A percentile compares a stretch with the other conserved stretches of the same genome.
Conservation (phyloP, 2,888 invertebrate species). For the Mesochorus sp. region DNA sequence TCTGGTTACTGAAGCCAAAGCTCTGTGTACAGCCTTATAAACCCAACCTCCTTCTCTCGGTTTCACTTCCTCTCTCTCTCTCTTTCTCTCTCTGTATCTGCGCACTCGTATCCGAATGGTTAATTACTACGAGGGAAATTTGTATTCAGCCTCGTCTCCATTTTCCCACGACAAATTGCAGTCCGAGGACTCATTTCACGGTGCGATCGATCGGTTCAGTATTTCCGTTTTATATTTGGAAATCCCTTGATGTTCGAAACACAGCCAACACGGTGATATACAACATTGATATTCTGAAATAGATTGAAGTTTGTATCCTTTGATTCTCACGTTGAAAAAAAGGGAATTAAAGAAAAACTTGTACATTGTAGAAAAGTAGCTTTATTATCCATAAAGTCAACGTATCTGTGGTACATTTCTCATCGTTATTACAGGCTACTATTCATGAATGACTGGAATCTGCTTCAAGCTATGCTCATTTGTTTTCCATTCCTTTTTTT, state of each 20-base stretch:
- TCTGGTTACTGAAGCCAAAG: constrained; percentile 49
- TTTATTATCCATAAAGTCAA: constrained; percentile 42
- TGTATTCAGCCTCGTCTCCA: constrained; percentile 72
- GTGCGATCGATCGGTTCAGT: constrained; percentile 46
- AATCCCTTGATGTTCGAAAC: background rate
- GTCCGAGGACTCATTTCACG: constrained; percentile 28
- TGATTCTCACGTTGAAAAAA: background rate
- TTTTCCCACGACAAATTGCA: constrained; percentile 69
- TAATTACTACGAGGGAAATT: constrained; percentile 77
- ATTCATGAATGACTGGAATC: constrained; percentile 43
- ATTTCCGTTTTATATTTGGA: constrained; percentile 6
- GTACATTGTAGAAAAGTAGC: no score
- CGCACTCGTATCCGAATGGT: constrained; percentile 66
- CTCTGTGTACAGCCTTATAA: constrained; percentile 45
- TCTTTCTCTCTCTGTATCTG: background rate
- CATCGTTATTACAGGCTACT: constrained; percentile 41
- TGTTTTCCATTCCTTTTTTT: constrained; percentile 64
- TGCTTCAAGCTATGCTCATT: constrained; percentile 75
- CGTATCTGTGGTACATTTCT: constrained; percentile 38
- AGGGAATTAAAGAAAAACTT: background rate
- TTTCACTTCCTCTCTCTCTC: background rate
- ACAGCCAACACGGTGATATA: background rate
- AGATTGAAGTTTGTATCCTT: background rate
- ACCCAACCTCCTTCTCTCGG: constrained; percentile 1
- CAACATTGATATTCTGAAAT: no score